Percentiles rank a stretch among this genome's conserved stretches.
phyloP scores from a whole-genome alignment of 2,113 vertebrate species.

The Platycercus adscitus region DNA sequence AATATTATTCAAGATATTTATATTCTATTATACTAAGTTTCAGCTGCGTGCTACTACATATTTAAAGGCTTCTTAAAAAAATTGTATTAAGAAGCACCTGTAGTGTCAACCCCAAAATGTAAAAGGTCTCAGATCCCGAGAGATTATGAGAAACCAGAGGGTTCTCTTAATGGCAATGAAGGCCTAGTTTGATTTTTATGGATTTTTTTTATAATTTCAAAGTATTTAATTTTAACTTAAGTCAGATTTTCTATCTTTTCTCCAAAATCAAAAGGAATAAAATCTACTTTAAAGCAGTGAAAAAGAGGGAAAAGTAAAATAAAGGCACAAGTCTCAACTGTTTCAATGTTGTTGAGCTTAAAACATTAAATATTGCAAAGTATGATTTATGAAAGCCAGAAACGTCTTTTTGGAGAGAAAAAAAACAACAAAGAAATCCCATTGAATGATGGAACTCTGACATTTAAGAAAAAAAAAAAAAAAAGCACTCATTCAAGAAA shows the following conservation, averaged over 20 bases:
- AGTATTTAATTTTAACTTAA: background rate
- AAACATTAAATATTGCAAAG: background rate
- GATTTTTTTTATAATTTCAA: background rate
- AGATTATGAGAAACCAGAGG: background rate
- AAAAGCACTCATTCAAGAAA: background rate
- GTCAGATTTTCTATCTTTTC: background rate
- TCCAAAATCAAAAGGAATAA: background rate
- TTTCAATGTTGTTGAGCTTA: background rate
- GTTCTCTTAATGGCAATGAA: background rate
- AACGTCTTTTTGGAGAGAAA: background rate
- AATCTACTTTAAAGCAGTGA: background rate
- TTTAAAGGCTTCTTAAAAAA: background rate
- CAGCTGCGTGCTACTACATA: background rate
- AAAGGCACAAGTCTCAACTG: background rate
- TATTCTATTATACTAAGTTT: background rate
- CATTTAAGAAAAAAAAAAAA: background rate
- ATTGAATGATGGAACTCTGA: background rate
- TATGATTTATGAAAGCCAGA: background rate
- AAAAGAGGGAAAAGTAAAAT: background rate
- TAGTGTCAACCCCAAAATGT: background rate
- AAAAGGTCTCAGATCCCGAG: background rate
- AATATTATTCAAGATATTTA: background rate
- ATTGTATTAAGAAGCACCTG: background rate
- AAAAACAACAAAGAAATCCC: background rate
- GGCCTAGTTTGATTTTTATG: background rate